These are phyloP conservation scores for Tetramorium bicarinatum DNA, from an alignment of 2,888 invertebrate genomes.

Conservation along the genomic window DNA sequence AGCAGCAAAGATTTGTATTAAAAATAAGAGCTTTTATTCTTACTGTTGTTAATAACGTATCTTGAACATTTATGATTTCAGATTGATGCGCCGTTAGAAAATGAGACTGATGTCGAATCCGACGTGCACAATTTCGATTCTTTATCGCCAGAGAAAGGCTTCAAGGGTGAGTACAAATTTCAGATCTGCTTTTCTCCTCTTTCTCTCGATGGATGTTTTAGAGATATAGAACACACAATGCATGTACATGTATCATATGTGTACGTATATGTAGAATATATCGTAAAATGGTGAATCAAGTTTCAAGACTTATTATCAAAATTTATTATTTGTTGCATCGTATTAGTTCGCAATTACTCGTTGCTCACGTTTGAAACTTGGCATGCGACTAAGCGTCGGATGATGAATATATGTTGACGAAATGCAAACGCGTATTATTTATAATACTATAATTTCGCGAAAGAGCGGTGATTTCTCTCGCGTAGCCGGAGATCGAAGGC, in stretches of 20 bases:
- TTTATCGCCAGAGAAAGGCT: conserved; percentile 84
- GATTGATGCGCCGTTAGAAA: conserved; percentile 83
- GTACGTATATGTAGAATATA: background rate
- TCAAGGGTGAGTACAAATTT: conserved; percentile 81
- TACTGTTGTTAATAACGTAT: background rate
- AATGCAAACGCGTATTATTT: conserved; percentile 11
- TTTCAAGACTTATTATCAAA: background rate
- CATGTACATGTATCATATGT: background rate
- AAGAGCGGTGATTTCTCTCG: conserved; percentile 3
- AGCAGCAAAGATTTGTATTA: background rate
- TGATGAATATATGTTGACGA: background rate
- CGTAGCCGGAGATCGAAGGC: conserved; percentile 18
- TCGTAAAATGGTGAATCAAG: background rate
- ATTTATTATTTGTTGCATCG: background rate
- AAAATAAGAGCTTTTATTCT: conserved; percentile 5
- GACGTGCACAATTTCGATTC: conserved; percentile 80
- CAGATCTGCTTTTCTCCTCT: background rate
- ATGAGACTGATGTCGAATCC: conserved; percentile 81
- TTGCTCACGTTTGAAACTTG: background rate
- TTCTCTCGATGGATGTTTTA: background rate
- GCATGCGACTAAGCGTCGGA: conserved; percentile 7
- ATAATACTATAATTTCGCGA: conserved; percentile 13
- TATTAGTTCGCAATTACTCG: background rate
- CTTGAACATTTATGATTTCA: conserved; percentile 74
- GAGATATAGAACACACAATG: background rate